Evolutionary conservation across 1,140 invertebrate genomes (phyloP), one percentile per base, ranked within the genome.

Genomic region (Nixonia krombeini): DNA sequence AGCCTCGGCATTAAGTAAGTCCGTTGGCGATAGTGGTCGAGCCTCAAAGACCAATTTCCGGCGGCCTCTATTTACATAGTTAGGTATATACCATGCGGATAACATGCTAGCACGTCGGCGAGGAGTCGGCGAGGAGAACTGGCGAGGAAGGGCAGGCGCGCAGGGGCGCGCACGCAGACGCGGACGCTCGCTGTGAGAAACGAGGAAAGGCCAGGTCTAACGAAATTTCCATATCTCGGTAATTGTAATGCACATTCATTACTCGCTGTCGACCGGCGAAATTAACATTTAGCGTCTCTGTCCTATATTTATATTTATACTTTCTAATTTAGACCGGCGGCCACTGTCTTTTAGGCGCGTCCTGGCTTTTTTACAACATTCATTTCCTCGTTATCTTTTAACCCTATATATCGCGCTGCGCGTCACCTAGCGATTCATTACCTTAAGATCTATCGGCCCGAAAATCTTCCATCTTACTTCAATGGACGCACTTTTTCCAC

Each of bases 21-120:
- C 50, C 63, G 63, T 66, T 42, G 59, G 59, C 56, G 49, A 33
- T 50, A 51, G 50, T 58, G 56, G 70, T 70, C 70, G 58, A 67
- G 69, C 75, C 76, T 80, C 80, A 78, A 83, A 81, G 79, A 79
- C 77, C 80, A 80, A 83, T 83, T 83, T 82, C 80, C 81, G 79
- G 57, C 62, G 68, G 69, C 72, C 65, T 74, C 66, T 84, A 83
- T 85, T 85, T 83, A 79, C 76, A 81, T 82, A 80, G 76, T 78
- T 76, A 69, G 73, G 61, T 78, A 77, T 74, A 81, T 76, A 80
- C 74, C 53, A 57, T 52, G 68, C 67, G 73, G 72, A 77, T 40
- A 52, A 52, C 35, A 33, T 29, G 28, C 38, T 33, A 35, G 29
- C 17, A 25, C 10, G 37, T 16, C 35, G 37, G 10, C 17, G 42